Base-by-base conservation (phyloP, 1,140 invertebrate species). In the Diorhabda carinulata region DNA sequence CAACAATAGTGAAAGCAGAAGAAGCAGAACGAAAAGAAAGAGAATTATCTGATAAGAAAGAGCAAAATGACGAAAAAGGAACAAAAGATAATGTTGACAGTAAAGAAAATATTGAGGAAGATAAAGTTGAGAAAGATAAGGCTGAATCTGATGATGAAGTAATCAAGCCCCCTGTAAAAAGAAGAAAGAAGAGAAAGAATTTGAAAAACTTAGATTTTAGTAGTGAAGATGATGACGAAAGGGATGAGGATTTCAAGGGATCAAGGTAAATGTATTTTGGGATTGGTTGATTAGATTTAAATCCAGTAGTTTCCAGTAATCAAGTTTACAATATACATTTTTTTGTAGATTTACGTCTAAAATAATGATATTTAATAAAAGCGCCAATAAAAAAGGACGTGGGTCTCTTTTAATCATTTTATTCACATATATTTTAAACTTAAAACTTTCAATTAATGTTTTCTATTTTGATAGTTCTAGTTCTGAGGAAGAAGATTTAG, bases 161-260 rank as follows among this genome's bases (percentile, higher is more conserved):
- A n/a, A 61, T 80, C 81, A 62, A 76, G 82, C 81, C 82, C 71
- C 65, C 75, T 6, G 56, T 43, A 69, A 80, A 56, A 70, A 76
- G 56, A 73, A 83, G 85, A 63, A 91, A 91, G 72, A 92, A 92
- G 76, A 84, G 88, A 43, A 83, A 90, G 2, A 91, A 91, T 72
- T 80, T 95, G 2, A 94, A 92, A 75, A 92, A 90, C 69, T 81
- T 96, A 7, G 93, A 95, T 73, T 87, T 92, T 3, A 89, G 89
- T 44, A 92, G 90, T 57, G 92, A 92, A 67, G 91, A 93, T 68
- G 91, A 93, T 78, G 86, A 88, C 70, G 87, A 84, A 69, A 92
- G 90, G 2, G 93, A 95, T 77, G 92, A 95, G 81, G 93, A 95
- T 79, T 95, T 95, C 72, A 93, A 93, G 75, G 90, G 88, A n/a